phyloP scores from a whole-genome alignment of 2,888 invertebrate genomes.

The Melolontha melolontha region DNA sequence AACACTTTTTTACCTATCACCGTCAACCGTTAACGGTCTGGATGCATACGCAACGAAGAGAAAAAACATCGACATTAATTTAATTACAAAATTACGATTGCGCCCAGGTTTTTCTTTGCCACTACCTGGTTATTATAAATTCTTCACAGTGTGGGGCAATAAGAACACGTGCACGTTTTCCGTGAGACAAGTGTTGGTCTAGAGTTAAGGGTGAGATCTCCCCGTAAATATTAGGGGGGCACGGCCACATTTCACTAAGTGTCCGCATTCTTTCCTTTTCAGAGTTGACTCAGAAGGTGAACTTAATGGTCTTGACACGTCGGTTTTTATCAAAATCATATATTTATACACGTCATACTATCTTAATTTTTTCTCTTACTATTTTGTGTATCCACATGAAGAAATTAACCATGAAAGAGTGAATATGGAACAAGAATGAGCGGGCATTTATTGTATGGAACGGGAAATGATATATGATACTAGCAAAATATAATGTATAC shows the following conservation, averaged over 20 bases:
- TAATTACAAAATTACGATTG: slow-evolving; percentile 40
- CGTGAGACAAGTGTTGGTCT: slow-evolving; percentile 48
- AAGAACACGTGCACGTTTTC: slow-evolving; percentile 55
- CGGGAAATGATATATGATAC: slow-evolving; percentile 25
- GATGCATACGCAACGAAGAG: slow-evolving; percentile 1
- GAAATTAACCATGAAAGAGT: background rate
- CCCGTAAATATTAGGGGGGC: slow-evolving; percentile 15
- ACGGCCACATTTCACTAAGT: slow-evolving; percentile 3
- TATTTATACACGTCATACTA: slow-evolving; percentile 17
- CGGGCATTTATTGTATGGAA: slow-evolving; percentile 3
- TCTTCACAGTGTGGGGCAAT: slow-evolving; percentile 52
- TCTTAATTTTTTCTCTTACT: background rate
- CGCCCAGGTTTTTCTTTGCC: slow-evolving; percentile 20
- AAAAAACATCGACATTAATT: slow-evolving; percentile 29
- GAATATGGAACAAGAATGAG: background rate
- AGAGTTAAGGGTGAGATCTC: slow-evolving; percentile 44
- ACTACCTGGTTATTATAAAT: slow-evolving; percentile 46
- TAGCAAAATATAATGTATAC: slow-evolving; percentile 7
- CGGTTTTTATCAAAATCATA: slow-evolving; percentile 20
- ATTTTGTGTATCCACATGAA: slow-evolving; percentile 2
- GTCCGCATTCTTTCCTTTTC: slow-evolving; percentile 27
- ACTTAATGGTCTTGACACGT: slow-evolving; percentile 25
- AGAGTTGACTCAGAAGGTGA: slow-evolving; percentile 12
- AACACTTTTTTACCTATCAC: slow-evolving; percentile 11
- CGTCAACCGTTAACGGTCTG: background rate